Evolutionary conservation across 2,113 vertebrate species (phyloP), one percentile per base, ranked within the genome.

Genomic region (Triplophysa dalaica): DNA sequence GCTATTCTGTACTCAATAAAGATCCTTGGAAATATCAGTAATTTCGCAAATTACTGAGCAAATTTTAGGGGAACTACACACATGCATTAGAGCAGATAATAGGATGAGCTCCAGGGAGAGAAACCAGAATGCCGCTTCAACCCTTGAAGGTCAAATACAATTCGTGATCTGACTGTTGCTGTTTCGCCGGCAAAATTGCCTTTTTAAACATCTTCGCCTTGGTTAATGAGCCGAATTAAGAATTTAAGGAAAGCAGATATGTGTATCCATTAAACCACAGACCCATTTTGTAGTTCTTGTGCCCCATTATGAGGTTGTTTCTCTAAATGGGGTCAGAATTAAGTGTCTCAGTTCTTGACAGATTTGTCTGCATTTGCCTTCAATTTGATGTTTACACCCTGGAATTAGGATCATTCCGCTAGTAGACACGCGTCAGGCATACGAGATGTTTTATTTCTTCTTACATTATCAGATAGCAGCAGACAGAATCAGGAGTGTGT

Each of bases 111-210:
- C 33, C 41, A 43, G 54, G 43, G 16, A 24, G 43, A 60, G 54
- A 73, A 60, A 73, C 38, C n/a, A 72, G 50, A 56, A 56, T 56
- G 50, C 29, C 10, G 9, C 41, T 43, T 9, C 41, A 7, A 74
- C n/a, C n/a, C 41, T 74, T 74, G 70, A 74, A 43, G 33, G 54
- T 74, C 70, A 74, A 61, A 43, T 61, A 61, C 8, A 61, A 43
- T 43, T 60, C 5, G 54, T 17, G n/a, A 74, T 74, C 70, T 41
- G 33, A 21, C 70, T 43, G 0, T 8, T n/a, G 52, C n/a, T 10
- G 70, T 73, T 60, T 73, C 10, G 1, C 70, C 41, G 33, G 41
- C 54, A 43, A 22, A 70, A 60, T 43, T 73, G 33, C 54, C 54
- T 75, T 58, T 75, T 45, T 48, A 63, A 75, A 75, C 26, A 16